Base-by-base conservation (phyloP, 2,113 vertebrate genomes). In the Hiodon alosoides region DNA sequence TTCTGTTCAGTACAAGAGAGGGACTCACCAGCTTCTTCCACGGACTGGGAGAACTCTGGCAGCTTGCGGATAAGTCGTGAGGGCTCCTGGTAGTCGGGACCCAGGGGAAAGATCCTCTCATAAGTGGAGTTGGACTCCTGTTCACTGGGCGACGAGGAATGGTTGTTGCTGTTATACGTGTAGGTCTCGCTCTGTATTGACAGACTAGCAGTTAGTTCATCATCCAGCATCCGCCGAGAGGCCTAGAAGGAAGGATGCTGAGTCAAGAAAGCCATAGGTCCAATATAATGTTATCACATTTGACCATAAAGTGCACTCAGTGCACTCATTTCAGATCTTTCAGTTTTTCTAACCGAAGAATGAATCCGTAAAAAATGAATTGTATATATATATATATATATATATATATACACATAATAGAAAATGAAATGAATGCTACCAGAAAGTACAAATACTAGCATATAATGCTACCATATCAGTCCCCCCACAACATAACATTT, bases 51-150 rank as follows among this genome's bases (percentile, higher is more conserved):
- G 80, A 98, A 95, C 79, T 96, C 95, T 0, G 95, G 95, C 17
- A 98, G 93, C 78, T 97, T 98, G 77, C 93, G 91, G 78, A 98
- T 93, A 72, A 98, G 87, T 61, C 93, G 90, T 0, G 95, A 96
- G 0, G 97, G 97, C 82, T 99, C 96, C 88, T 99, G 96, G 87
- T 98, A 99, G 87, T 98, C 96, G 0, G 95, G 91, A 0, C 95
- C 94, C 17, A 98, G 90, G 2, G 96, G 96, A 58, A 97, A 99
- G 84, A 99, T 99, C 74, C 93, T 94, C 78, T 98, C 97, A 0
- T 99, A 99, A 7, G 96, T 95, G 52, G 95, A 95, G 78, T 85
- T 96, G 80, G 95, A 96, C 76, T 95, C 95, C 65, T 93, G 95
- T 57, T 97, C 97, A 0, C 92, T 94, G 78, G 90, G 85, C 3